A percentile compares a stretch with the other conserved stretches of the same genome.
phyloP scores from a whole-genome alignment of 2,888 invertebrate species.

The Chymomyza fuscimana region DNA sequence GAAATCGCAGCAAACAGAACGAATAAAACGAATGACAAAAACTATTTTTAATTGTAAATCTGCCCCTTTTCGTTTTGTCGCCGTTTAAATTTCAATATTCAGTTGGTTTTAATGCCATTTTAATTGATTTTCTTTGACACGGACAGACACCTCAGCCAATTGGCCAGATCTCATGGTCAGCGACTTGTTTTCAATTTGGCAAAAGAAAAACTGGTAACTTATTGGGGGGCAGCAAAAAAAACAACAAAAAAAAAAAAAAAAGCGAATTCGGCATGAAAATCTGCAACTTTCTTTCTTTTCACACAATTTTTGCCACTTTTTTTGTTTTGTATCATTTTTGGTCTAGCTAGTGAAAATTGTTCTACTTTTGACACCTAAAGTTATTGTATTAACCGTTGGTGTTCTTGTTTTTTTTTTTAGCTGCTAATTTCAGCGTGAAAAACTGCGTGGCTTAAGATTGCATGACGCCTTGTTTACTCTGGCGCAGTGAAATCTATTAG shows the following conservation, averaged over 20 bases:
- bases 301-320: neutral
- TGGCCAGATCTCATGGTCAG: neutral
- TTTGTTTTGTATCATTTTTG: neutral
- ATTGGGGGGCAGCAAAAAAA: neutral
- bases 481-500: neutral
- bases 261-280: neutral
- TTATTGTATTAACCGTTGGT: constrained; percentile 9
- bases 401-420: constrained; percentile 38
- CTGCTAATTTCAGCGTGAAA: constrained; percentile 61
- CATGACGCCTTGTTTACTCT: constrained; percentile 30
- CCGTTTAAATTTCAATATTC: constrained; percentile 40
- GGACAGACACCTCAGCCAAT: neutral
- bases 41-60: constrained; percentile 61
- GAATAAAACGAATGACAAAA: constrained; percentile 35
- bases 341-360: neutral
- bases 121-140: constrained; percentile 45
- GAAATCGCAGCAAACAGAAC: constrained; percentile 25
- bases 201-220: neutral
- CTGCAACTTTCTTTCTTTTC: neutral
- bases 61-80: neutral
- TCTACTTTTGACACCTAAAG: neutral
- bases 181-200: neutral
- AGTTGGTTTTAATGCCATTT: constrained; percentile 43
- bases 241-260: neutral
- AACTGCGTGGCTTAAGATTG: constrained; percentile 52